A percentile compares a stretch with the other conserved stretches of the same genome.
phyloP scores from a whole-genome alignment of 2,888 invertebrate species.

The Eupeodes luniger region DNA sequence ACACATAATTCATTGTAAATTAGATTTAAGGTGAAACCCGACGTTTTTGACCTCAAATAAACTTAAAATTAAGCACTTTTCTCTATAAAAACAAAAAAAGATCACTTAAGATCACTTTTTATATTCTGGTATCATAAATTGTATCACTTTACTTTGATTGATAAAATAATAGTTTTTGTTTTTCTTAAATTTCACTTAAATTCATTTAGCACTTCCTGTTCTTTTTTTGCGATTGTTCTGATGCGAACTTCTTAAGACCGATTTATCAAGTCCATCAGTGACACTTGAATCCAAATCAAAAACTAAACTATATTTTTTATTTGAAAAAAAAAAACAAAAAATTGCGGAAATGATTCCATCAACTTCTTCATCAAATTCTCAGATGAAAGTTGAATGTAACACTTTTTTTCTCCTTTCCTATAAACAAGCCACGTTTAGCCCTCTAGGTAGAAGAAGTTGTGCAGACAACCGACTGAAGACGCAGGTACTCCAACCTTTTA shows the following conservation, averaged over 20 bases:
- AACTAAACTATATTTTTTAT: neutral
- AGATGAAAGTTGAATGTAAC: slow-evolving; percentile 74
- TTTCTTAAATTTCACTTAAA: slow-evolving; percentile 48
- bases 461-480: neutral
- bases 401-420: slow-evolving; percentile 45
- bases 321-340: neutral
- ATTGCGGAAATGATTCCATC: slow-evolving; percentile 42
- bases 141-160: slow-evolving; percentile 50
- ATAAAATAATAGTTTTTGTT: slow-evolving; percentile 40
- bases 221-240: too few species aligned
- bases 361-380: neutral
- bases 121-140: neutral
- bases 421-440: slow-evolving; percentile 22
- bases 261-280: slow-evolving; percentile 3
- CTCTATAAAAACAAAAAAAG: neutral
- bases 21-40: slow-evolving; percentile 61
- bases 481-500: neutral
- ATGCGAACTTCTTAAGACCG: slow-evolving; percentile 1
- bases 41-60: slow-evolving; percentile 65
- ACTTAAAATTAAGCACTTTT: slow-evolving; percentile 54
- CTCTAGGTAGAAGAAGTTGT: slow-evolving; percentile 10
- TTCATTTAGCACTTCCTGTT: slow-evolving; percentile 22
- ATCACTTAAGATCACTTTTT: neutral
- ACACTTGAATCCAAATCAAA: slow-evolving; percentile 15
- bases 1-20: slow-evolving; percentile 67